Conservation (phyloP, 2,888 invertebrate species). For the Dexiosoma caninum region DNA sequence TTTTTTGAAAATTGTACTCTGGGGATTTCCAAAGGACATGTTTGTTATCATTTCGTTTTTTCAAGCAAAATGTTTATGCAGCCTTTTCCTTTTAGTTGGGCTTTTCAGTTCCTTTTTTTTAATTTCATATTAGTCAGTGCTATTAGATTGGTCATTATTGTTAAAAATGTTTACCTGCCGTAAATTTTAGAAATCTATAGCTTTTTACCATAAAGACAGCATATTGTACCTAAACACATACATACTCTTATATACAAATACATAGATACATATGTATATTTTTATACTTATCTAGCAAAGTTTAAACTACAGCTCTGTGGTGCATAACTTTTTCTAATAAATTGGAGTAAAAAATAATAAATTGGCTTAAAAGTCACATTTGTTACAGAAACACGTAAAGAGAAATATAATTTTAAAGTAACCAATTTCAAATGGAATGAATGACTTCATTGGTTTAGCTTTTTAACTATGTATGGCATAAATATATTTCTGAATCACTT, state of each 20-base stretch:
- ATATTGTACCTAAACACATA: too few relatives aligned
- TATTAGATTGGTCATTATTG: slow-evolving; percentile 24
- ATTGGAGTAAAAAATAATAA: neutral
- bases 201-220: neutral
- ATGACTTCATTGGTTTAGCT: too few relatives aligned
- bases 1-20: slow-evolving; percentile 48
- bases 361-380: neutral
- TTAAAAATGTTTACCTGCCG: slow-evolving; percentile 19
- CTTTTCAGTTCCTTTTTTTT: neutral
- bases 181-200: neutral
- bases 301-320: slow-evolving; percentile 16
- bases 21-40: slow-evolving; percentile 37
- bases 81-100: neutral
- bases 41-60: slow-evolving; percentile 20
- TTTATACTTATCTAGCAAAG: neutral
- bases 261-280: neutral
- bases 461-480: too few relatives aligned
- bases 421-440: neutral
- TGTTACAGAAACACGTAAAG: neutral
- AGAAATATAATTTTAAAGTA: neutral
- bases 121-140: neutral
- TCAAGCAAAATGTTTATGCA: slow-evolving; percentile 32
- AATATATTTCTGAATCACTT: too few relatives aligned
- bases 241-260: too few relatives aligned
- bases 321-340: slow-evolving; percentile 6